These are phyloP conservation scores for Danaus melanippus DNA, from an alignment of 1,140 invertebrate genomes.

Conservation along the genomic window DNA sequence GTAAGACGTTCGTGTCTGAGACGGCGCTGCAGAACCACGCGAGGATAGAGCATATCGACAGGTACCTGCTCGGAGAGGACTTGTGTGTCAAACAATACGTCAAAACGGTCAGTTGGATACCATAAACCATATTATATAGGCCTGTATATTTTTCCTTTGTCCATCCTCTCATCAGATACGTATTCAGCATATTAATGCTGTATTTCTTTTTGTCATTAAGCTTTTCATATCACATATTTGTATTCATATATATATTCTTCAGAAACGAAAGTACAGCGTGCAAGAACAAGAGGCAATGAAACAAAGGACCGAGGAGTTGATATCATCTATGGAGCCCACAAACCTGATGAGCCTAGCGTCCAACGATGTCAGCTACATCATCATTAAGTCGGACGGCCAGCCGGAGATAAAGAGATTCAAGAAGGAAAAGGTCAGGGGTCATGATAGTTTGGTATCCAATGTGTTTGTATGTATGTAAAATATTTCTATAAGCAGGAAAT, in stretches of 20 bases:
- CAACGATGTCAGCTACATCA: conserved; percentile 50
- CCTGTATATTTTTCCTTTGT: too few relatives aligned
- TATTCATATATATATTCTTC: too few relatives aligned
- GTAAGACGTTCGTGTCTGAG: conserved; percentile 35
- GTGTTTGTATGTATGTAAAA: too few relatives aligned
- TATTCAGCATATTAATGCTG: too few relatives aligned
- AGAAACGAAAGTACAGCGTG: conserved; percentile 13
- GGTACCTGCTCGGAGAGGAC: conserved; percentile 29
- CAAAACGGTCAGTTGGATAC: neutral
- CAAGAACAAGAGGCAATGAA: conserved; percentile 20
- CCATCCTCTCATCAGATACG: too few relatives aligned
- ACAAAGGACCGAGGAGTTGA: conserved; percentile 27
- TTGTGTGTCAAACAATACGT: conserved; percentile 19
- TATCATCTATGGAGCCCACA: conserved; percentile 32
- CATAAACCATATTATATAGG: too few relatives aligned
- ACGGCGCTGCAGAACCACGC: conserved; percentile 44
- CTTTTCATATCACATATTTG: too few relatives aligned
- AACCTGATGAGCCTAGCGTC: conserved; percentile 35
- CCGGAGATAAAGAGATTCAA: conserved; percentile 12
- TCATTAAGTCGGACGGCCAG: conserved; percentile 26
- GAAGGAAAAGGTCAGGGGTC: conserved; percentile 14
- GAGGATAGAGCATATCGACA: conserved; percentile 41
- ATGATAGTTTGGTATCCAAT: too few relatives aligned
- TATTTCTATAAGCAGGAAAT: too few relatives aligned
- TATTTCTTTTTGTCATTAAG: too few relatives aligned